Evolutionary conservation across 2,797 vertebrate genomes (phyloP).

Genomic region (Toxotes lorentzi): DNA sequence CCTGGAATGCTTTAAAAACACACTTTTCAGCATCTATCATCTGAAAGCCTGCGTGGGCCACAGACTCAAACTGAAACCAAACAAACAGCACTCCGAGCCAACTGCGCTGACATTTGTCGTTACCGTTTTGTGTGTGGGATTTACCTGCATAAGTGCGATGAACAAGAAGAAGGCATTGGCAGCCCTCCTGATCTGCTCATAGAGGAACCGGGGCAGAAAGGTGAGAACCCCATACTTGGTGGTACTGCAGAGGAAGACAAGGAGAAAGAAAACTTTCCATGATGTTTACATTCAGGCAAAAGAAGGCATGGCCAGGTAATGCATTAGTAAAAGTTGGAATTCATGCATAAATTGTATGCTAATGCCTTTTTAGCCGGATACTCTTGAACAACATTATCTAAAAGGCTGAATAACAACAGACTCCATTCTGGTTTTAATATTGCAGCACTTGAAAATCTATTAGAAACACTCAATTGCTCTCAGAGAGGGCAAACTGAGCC

Average conservation of each 20-base stretch:
- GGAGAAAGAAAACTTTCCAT: constrained; percentile 14
- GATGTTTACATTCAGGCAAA: constrained; percentile 9
- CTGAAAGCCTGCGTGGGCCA: constrained; percentile 19
- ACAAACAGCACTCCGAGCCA: constrained; percentile 21
- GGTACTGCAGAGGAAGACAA: constrained; percentile 85
- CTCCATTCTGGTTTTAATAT: constrained; percentile 50
- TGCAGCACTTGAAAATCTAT: constrained; percentile 64
- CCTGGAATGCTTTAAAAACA: constrained; percentile 12
- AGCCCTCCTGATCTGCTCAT: constrained; percentile 98
- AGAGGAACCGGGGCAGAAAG: constrained; percentile 98
- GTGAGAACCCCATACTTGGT: constrained; percentile 98
- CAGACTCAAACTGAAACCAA: constrained; percentile 38
- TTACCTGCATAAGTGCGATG: constrained; percentile 99
- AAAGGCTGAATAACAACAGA: constrained; percentile 45
- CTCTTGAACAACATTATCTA: constrained; percentile 24
- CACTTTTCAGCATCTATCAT: constrained; percentile 15
- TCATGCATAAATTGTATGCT: constrained; percentile 43
- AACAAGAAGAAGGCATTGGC: constrained; percentile 99
- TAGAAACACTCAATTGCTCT: constrained; percentile 47
- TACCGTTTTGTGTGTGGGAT: not conserved
- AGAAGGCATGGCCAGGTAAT: constrained; percentile 4
- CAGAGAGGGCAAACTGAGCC: constrained; percentile 38
- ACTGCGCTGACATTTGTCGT: constrained; percentile 7
- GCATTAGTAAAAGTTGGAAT: constrained; percentile 43
- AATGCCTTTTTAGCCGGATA: constrained; percentile 39